Evolutionary conservation across 2,888 invertebrate genomes (phyloP), one percentile per base, ranked within the genome.

Genomic region (Phortica magna): DNA sequence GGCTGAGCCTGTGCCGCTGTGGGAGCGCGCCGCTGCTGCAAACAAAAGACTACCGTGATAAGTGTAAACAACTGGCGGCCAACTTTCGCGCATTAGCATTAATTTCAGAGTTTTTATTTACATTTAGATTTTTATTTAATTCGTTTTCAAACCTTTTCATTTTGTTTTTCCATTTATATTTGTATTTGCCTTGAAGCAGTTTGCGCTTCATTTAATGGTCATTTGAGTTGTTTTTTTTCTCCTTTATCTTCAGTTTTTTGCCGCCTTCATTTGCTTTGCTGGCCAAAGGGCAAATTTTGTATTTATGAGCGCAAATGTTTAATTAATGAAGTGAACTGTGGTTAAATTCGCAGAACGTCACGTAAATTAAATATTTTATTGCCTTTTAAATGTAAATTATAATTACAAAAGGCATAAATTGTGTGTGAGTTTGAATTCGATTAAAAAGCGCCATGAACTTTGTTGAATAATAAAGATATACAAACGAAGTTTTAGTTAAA

Each of bases 391-490:
- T 73, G 67, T 48, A 70, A 79, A 80, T 80, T 78, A 76, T 75
- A 78, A 77, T 78, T 78, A 80, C 75, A 70, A 71, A 48, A 31
- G 55, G 64, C 10, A 48, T 14, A 65, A 43, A 57, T 67, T 67
- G 57, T 55, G 59, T 7, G 41, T 39, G 41, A 43, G 12, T 41
- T 17, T 17, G 74, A 76, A 73, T 73, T 75, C 77, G 76, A 80
- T 80, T 80, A 80, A 80, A 80, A 64, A 79, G 79, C 57, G 76
- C 75, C 48, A 48, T 75, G 9, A 72, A 55, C 78, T 82, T 81
- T n/a, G n/a, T n/a, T n/a, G n/a, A n/a, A n/a, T n/a, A n/a, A n/a
- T n/a, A n/a, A n/a, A n/a, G n/a, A n/a, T n/a, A n/a, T n/a, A n/a
- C n/a, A n/a, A n/a, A n/a, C n/a, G n/a, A n/a, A n/a, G n/a, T n/a